Percentiles rank a stretch among this genome's conserved stretches.
Conservation (phyloP, 2,113 vertebrate genomes). For the Gymnorhina tibicen region DNA sequence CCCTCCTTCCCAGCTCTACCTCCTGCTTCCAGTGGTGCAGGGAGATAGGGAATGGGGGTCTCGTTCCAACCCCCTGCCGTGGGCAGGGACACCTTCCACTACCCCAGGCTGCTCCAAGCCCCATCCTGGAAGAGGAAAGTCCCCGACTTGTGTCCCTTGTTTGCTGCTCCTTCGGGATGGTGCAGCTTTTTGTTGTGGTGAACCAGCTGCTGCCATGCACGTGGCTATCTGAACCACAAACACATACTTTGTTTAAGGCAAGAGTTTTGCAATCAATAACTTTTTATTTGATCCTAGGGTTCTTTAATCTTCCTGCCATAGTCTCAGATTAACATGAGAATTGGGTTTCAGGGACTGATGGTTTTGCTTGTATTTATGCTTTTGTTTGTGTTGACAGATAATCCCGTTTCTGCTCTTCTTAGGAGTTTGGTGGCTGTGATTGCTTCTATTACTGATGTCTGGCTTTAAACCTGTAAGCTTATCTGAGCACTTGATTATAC, state of each 20-base stretch:
- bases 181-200: neutral
- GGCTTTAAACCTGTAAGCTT: conserved; percentile 1
- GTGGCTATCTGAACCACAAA: neutral
- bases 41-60: neutral
- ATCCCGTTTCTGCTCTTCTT: conserved; percentile 51
- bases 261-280: conserved; percentile 10
- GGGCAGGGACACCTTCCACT: neutral
- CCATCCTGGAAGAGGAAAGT: neutral
- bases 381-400: conserved; percentile 64
- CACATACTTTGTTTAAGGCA: neutral
- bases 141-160: neutral
- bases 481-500: conserved; percentile 24
- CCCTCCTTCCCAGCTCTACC: neutral
- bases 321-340: conserved; percentile 34
- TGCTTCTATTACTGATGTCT: conserved; percentile 39
- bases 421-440: conserved; percentile 18
- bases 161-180: neutral
- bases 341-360: conserved; percentile 14
- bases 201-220: neutral
- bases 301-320: conserved; percentile 7
- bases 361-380: conserved; percentile 51
- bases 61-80: neutral
- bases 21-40: neutral
- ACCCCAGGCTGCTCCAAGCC: neutral
- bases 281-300: neutral